phyloP scores from a whole-genome alignment of 2,888 invertebrate genomes.

The Anorthoa munda region DNA sequence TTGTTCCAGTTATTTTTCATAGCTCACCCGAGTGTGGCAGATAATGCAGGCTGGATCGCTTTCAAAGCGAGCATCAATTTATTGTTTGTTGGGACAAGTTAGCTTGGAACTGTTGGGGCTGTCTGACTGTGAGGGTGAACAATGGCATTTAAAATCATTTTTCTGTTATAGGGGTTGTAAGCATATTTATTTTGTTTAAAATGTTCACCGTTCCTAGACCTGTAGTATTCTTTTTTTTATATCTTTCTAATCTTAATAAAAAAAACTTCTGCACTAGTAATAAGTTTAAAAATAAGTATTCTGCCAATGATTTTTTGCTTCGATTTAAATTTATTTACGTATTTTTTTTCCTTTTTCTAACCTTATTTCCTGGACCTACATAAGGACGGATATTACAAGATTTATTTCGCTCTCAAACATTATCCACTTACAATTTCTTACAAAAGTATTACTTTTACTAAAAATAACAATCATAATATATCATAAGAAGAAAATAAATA shows the following conservation, averaged over 20 bases:
- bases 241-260: no score
- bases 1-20: conserved; percentile 64
- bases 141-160: conserved; percentile 1
- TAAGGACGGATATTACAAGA: background rate
- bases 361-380: background rate
- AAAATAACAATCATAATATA: no score
- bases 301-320: no score
- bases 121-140: background rate
- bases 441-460: no score
- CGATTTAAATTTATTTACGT: background rate
- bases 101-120: background rate
- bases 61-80: conserved; percentile 48
- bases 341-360: background rate
- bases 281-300: no score
- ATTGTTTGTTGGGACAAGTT: conserved; percentile 44
- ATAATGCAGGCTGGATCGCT: conserved; percentile 51
- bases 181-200: background rate
- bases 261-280: no score
- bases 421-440: background rate
- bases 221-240: no score
- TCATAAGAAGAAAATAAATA: no score
- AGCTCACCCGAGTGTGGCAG: conserved; percentile 56
- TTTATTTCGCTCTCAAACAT: background rate
- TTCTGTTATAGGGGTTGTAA: background rate
- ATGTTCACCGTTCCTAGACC: background rate